phyloP scores from a whole-genome alignment of 2,113 vertebrate genomes.

The Nesogale talazaci region DNA sequence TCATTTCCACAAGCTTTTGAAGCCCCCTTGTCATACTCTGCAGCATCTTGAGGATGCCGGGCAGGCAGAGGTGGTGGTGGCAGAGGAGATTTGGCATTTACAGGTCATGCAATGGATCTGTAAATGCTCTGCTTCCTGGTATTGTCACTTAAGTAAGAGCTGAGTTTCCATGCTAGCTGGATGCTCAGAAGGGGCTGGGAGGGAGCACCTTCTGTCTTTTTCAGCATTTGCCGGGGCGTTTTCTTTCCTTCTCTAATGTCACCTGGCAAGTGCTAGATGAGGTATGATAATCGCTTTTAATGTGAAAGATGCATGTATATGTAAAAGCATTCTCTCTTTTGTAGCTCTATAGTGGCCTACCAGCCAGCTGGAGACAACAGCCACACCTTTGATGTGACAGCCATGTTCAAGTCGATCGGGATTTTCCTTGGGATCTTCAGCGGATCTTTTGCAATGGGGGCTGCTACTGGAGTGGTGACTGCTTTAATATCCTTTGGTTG shows the following conservation, averaged over 20 bases:
- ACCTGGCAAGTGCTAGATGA: constrained; percentile 9
- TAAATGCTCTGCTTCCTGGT: no score
- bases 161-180: no score
- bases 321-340: constrained; percentile 58
- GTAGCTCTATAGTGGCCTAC: constrained; percentile 96
- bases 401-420: constrained; percentile 96
- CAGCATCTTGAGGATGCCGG: no score
- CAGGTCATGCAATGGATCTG: no score
- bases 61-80: no score
- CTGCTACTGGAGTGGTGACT: constrained; percentile 96
- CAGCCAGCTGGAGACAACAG: constrained; percentile 96
- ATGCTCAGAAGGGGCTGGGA: no score
- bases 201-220: not conserved
- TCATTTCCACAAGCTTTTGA: no score
- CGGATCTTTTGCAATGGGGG: constrained; percentile 97
- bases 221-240: not conserved
- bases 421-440: constrained; percentile 98
- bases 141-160: no score
- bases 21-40: no score
- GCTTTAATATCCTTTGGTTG: constrained; percentile 96
- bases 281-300: no score
- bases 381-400: constrained; percentile 96
- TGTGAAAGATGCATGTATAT: constrained; percentile 31
- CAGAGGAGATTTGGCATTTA: no score
- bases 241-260: constrained; percentile 19